These are phyloP conservation scores for Catharus bicknelli DNA, from an alignment of 2,113 vertebrate genomes.

Conservation along the genomic window DNA sequence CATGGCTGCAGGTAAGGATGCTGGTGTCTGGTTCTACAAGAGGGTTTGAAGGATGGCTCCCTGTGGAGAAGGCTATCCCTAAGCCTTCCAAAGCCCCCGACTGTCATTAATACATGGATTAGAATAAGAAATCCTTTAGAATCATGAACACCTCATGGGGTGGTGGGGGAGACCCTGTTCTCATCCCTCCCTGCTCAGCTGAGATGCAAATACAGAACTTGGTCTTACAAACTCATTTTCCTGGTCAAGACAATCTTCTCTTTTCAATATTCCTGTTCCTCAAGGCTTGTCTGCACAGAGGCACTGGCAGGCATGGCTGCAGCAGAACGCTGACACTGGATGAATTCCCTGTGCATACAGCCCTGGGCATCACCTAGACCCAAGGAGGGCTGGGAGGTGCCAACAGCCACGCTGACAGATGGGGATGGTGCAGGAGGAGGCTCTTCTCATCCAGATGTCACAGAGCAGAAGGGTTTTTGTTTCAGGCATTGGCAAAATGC, in stretches of 20 bases:
- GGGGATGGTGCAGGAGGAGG: neutral
- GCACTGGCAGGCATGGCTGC: neutral
- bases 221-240: neutral
- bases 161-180: neutral
- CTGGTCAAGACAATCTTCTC: neutral
- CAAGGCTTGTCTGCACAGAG: neutral
- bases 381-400: neutral
- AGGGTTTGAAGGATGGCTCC: neutral
- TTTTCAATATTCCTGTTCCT: neutral
- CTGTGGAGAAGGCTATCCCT: neutral
- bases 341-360: neutral
- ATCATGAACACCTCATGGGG: fast-evolving
- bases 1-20: neutral
- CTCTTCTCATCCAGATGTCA: neutral
- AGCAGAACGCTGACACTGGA: fast-evolving
- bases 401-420: neutral
- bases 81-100: neutral
- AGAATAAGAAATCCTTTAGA: neutral
- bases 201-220: neutral
- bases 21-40: neutral
- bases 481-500: fast-evolving
- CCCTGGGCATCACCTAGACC: neutral
- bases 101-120: neutral
- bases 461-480: neutral
- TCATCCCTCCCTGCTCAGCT: neutral